Evolutionary conservation across 30 jellyfish, hydroid and myxozoan species (phyloP).

Genomic region (Mastigias papua): DNA sequence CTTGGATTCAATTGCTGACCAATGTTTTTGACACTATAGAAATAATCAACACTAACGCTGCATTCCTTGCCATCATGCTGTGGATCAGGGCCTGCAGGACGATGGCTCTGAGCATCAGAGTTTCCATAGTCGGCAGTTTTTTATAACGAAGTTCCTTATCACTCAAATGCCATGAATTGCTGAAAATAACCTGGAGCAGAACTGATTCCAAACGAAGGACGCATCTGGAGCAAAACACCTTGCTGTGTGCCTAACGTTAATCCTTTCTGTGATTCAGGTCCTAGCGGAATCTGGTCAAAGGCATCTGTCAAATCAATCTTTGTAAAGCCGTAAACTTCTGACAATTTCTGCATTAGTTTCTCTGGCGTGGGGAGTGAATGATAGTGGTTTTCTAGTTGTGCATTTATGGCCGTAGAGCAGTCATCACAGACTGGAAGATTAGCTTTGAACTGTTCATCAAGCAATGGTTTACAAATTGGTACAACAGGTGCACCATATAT

Average conservation of each 20-base stretch:
- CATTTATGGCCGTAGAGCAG: slow-evolving; percentile 13
- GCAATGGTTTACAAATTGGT: slow-evolving; percentile 5
- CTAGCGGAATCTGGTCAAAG: slow-evolving; percentile 27
- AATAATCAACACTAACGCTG: no score
- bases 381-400: slow-evolving; percentile 34
- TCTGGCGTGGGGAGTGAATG: slow-evolving; percentile 51
- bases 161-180: no score
- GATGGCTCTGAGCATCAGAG: no score
- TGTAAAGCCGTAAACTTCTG: slow-evolving; percentile 36
- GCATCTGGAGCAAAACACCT: slow-evolving; percentile 54
- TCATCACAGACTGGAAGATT: slow-evolving; percentile 40
- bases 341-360: slow-evolving; percentile 29
- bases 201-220: slow-evolving; percentile 48
- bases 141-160: no score
- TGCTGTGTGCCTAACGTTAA: slow-evolving; percentile 48
- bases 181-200: slow-evolving; percentile 68
- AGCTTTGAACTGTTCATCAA: slow-evolving; percentile 5
- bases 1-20: slow-evolving; percentile 17
- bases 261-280: slow-evolving; percentile 4
- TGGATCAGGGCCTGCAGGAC: slow-evolving; percentile 46
- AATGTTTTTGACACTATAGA: neutral
- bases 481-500: slow-evolving; percentile 52
- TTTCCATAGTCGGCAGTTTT: slow-evolving; percentile 43
- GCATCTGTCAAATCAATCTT: slow-evolving; percentile 45
- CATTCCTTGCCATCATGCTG: slow-evolving; percentile 49